Percentiles rank a stretch among this genome's conserved stretches.
Conservation (phyloP, 2,888 invertebrate genomes). For the Acleris sparsana region DNA sequence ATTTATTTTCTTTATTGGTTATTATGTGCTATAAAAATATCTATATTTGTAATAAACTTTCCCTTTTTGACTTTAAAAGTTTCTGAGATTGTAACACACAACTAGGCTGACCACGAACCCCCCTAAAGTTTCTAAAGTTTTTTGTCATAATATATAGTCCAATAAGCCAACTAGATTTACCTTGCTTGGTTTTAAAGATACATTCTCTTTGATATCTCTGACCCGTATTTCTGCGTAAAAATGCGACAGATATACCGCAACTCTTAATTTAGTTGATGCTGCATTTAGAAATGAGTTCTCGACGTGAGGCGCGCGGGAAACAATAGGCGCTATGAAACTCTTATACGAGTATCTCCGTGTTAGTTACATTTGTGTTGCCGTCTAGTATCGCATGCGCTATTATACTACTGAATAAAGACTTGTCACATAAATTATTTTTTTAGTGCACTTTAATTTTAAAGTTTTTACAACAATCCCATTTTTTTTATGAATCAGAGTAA, state of each 20-base stretch:
- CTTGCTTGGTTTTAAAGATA: too few species aligned
- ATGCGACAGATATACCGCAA: constrained; percentile 17
- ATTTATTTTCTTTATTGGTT: too few species aligned
- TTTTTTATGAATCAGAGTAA: too few species aligned
- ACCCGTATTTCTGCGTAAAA: constrained; percentile 8
- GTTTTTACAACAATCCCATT: not conserved
- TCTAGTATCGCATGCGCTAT: constrained; percentile 6
- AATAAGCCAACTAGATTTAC: too few species aligned
- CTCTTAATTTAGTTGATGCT: constrained; percentile 35
- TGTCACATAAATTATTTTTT: constrained; percentile 2
- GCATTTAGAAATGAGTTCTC: constrained; percentile 34
- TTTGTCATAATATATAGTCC: too few species aligned
- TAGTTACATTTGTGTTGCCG: constrained; percentile 2
- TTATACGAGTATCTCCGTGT: constrained; percentile 4
- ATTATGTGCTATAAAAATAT: too few species aligned
- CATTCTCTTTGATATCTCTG: not conserved
- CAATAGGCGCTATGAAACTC: constrained; percentile 19
- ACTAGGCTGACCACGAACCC: too few species aligned
- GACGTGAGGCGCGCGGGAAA: constrained; percentile 16
- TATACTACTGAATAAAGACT: constrained; percentile 24
- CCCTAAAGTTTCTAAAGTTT: too few species aligned
- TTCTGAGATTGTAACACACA: too few species aligned
- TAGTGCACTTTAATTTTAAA: not conserved
- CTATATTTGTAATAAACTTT: too few species aligned
- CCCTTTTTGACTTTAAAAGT: too few species aligned